A percentile compares a stretch with the other conserved stretches of the same genome.
Evolutionary conservation across 2,888 invertebrate genomes (phyloP).

Genomic region (Phlogophora meticulosa): DNA sequence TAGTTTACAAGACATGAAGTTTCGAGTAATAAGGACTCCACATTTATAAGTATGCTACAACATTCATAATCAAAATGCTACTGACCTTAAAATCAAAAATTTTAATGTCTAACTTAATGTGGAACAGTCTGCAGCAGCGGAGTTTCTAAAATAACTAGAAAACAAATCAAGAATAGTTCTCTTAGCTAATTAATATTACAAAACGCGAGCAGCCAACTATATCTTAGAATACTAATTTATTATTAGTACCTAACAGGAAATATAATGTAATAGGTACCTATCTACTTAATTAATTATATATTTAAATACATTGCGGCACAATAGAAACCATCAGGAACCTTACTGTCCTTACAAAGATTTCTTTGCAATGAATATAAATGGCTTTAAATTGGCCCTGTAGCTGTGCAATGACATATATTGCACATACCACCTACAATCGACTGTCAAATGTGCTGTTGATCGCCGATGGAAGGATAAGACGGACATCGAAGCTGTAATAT

Average conservation of each 20-base stretch:
- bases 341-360: slow-evolving; percentile 19
- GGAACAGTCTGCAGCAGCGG: not conserved
- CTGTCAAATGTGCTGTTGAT: not conserved
- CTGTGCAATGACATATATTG: slow-evolving; percentile 28
- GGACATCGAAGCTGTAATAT: not conserved
- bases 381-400: slow-evolving; percentile 37
- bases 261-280: not conserved
- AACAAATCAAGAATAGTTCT: not conserved
- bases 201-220: slow-evolving; percentile 1
- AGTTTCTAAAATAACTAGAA: not conserved
- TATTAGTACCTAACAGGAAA: slow-evolving; percentile 11
- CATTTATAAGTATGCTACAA: too few relatives aligned
- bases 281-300: slow-evolving; percentile 20
- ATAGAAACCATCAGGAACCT: slow-evolving; percentile 41
- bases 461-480: not conserved
- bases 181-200: slow-evolving; percentile 14
- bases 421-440: slow-evolving; percentile 7
- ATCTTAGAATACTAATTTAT: slow-evolving; percentile 29
- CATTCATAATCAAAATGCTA: too few relatives aligned
- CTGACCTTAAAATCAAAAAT: not conserved
- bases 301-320: slow-evolving; percentile 47
- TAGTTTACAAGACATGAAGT: not conserved
- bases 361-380: slow-evolving; percentile 53
- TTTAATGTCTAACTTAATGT: not conserved
- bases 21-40: too few relatives aligned